Base-by-base conservation (phyloP, 1,140 invertebrate species). In the Chlorops oryzae region DNA sequence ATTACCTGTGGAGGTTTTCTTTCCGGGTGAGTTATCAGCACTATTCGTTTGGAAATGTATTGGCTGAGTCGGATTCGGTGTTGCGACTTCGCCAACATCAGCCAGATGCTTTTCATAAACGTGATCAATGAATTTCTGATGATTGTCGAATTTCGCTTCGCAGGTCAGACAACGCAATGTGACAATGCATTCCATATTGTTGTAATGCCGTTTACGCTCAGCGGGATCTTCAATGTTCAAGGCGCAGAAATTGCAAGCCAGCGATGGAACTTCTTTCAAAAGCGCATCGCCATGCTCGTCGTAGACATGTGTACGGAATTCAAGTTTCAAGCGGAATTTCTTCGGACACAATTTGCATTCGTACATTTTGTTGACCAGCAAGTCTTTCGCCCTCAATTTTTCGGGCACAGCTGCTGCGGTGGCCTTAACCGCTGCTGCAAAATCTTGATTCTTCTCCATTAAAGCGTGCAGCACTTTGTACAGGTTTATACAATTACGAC, bases 171-270 rank as follows among this genome's bases (percentile, higher is more conserved):
- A 72, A n/a, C 65, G 63, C 23, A 72, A 24, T 3, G 61, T 59
- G 3, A 70, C 65, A 50, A 72, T 72, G 41, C 70, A 72, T 23
- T 69, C 69, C 63, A 72, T 69, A 41, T 72, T 72, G 47, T 70
- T 72, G 46, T 70, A 72, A 39, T 72, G 70, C 3, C 70, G 69
- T 2, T 65, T 65, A 10, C 69, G 55, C 40, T 68, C 66, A 6
- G 59, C 59, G 2, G 69, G 60, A 61, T 72, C 70, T 18, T 63
- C 65, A 52, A 72, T 58, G 50, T 70, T 67, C 32, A 67, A n/a
- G 10, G 59, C 62, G 40, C 70, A 72, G 42, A 67, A 72, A 45
- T 61, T 63, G 46, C 70, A 72, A 37, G 66, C 59, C 27, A 57
- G 65, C 12, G 62, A 60, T 15, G 59, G 57, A 43, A 59, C 62